Base-by-base conservation (phyloP, 2,113 vertebrate genomes). In the Amblyopsis rosae region DNA sequence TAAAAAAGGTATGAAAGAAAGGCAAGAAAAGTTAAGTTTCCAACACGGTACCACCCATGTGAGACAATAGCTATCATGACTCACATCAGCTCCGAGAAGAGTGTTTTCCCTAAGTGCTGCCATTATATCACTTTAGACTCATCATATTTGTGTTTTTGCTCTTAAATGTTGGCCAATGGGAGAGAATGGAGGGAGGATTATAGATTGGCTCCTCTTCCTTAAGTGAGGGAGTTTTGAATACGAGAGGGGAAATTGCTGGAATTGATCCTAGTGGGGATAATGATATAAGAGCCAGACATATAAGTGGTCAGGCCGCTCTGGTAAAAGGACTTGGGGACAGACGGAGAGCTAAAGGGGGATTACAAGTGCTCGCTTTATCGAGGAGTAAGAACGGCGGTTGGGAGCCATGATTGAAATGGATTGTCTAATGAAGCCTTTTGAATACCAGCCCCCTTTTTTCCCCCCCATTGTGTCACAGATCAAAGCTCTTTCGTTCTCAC, bases 171-270 rank as follows among this genome's bases (percentile, higher is more conserved):
- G 70, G 68, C 59, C 55, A 64, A 72, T 9, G 35, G 16, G 41
- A 41, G 13, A 61, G 26, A 46, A 47, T 32, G 4, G 17, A n/a
- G 41, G 55, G 61, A 70, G 70, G 62, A 80, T 80, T 80, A 65
- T 73, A 70, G 75, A 76, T 82, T 72, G 69, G 68, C 63, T 67
- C 68, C 59, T 32, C 78, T 84, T 79, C 69, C 80, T 54, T 76
- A 76, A 82, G 81, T 74, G 69, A 84, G 69, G 72, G 77, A 64
- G 72, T 79, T 78, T 61, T 75, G 76, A 83, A 71, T 71, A 75
- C 45, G 66, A 56, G 76, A 1, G 4, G 16, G 49, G 54, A 64
- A 68, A 75, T 62, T 59, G 59, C 57, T 51, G 48, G 35, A 83
- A 78, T 59, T 61, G 63, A 84, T 70, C 67, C 72, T 17, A 66